Base-by-base conservation (phyloP, 2,888 invertebrate genomes). In the Torymus tubicola region DNA sequence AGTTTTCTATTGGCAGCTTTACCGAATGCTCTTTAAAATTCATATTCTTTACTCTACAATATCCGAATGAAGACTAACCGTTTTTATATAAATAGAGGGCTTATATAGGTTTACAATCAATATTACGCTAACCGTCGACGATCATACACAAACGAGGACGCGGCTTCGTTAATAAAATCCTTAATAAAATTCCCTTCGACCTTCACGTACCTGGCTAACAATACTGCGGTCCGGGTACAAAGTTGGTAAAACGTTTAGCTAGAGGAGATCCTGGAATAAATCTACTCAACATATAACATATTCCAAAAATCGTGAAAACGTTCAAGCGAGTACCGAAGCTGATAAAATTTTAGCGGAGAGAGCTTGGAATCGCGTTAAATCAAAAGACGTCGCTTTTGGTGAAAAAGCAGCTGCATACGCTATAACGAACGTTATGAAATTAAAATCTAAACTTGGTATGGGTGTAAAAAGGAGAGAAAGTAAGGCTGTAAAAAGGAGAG, bases 221-320 rank as follows among this genome's bases (percentile, higher is more conserved):
- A 50, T 87, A 84, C 77, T 87, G 86, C 78, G 86, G 85, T 24
- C 86, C 86, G 11, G 86, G 86, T 18, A 87, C 86, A 57, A 85
- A 87, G 82, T 80, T 87, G 79, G 61, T 68, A 57, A 70, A 86
- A 80, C 78, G 86, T 63, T 84, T 88, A 55, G 78, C 75, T 8
- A 77, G 85, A 55, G 84, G 85, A 61, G 85, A 86, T 82, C 71
- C 72, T 1, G 85, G 85, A n/a, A 84, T 86, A 10, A 86, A 87
- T 83, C 77, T 71, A n/a, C 79, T 86, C 1, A 86, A 87, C 57
- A 61, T 61, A 61, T 61, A 21, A 21, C 61, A 21, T 61, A 3
- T 14, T 4, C 57, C 3, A n/a, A n/a, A n/a, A n/a, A n/a, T n/a
- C n/a, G n/a, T n/a, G n/a, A n/a, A n/a, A n/a, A n/a, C n/a, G n/a